A percentile compares a stretch with the other conserved stretches of the same genome.
Conservation (phyloP, 2,888 invertebrate genomes). For the Parnassius apollo region DNA sequence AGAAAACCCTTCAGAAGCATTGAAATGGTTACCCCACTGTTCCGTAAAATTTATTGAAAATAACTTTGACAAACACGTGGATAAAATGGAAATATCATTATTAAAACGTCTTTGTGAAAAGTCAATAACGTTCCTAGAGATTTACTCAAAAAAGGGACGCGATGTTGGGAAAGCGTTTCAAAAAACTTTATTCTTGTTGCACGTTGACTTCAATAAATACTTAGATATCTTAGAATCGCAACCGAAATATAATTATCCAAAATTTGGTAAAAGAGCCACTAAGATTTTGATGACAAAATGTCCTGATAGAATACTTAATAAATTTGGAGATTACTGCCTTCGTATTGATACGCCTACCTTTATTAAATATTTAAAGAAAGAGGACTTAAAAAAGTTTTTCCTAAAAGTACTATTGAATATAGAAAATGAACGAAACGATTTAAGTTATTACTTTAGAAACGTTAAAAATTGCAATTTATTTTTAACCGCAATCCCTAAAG, state of each 20-base stretch:
- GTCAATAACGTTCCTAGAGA: constrained; percentile 45
- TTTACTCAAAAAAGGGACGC: constrained; percentile 29
- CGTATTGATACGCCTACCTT: constrained; percentile 53
- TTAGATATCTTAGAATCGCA: constrained; percentile 45
- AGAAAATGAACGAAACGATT: not conserved
- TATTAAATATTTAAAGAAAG: constrained; percentile 48
- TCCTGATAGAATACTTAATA: constrained; percentile 47
- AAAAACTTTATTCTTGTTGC: constrained; percentile 29
- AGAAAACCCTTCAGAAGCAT: constrained; percentile 38
- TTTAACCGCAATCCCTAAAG: constrained; percentile 11
- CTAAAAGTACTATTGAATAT: constrained; percentile 33
- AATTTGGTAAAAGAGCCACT: constrained; percentile 46
- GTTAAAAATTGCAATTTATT: constrained; percentile 12
- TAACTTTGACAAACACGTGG: constrained; percentile 38
- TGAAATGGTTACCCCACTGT: constrained; percentile 61
- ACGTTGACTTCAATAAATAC: constrained; percentile 43
- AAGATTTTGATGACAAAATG: constrained; percentile 48
- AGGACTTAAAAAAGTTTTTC: constrained; percentile 51
- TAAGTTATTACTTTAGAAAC: constrained; percentile 1
- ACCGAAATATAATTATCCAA: constrained; percentile 28
- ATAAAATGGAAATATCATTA: constrained; percentile 35
- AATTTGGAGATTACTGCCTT: constrained; percentile 46
- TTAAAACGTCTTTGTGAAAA: constrained; percentile 51
- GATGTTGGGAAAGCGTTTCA: constrained; percentile 30
- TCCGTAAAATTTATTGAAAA: constrained; percentile 50